These are phyloP conservation scores for Habrosyne pyritoides DNA, from an alignment of 2,888 invertebrate genomes.

Conservation along the genomic window DNA sequence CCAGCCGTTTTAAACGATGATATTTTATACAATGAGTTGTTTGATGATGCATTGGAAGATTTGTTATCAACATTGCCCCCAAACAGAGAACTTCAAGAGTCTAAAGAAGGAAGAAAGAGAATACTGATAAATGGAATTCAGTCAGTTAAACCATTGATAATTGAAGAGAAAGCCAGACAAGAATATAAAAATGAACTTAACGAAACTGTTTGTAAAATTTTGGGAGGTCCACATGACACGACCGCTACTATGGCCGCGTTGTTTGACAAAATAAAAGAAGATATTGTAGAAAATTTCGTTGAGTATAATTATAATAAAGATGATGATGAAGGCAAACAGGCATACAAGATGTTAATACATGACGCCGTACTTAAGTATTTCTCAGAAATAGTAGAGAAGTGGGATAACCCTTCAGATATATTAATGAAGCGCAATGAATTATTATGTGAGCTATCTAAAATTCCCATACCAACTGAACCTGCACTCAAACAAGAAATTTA, in stretches of 20 bases:
- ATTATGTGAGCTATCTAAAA: slow-evolving; percentile 49
- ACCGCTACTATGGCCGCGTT: slow-evolving; percentile 24
- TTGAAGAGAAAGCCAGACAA: slow-evolving; percentile 44
- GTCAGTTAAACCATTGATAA: slow-evolving; percentile 46
- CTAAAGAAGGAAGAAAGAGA: slow-evolving; percentile 38
- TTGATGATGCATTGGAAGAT: slow-evolving; percentile 53
- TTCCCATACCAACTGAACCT: slow-evolving; percentile 27
- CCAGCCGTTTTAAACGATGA: slow-evolving; percentile 49
- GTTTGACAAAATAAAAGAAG: slow-evolving; percentile 42
- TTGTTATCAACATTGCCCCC: slow-evolving; percentile 41
- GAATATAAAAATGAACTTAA: slow-evolving; percentile 54
- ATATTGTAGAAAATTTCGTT: slow-evolving; percentile 57
- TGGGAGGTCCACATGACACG: slow-evolving; percentile 36
- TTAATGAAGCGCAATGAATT: slow-evolving; percentile 51
- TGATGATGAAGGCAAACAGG: slow-evolving; percentile 41
- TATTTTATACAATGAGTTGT: slow-evolving; percentile 42
- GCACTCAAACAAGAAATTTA: slow-evolving; percentile 32
- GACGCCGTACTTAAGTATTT: slow-evolving; percentile 42
- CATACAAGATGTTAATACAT: slow-evolving; percentile 46
- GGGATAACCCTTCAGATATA: slow-evolving; percentile 26
- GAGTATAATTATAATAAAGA: slow-evolving; percentile 45
- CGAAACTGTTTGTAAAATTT: slow-evolving; percentile 39
- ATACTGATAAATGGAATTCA: slow-evolving; percentile 45
- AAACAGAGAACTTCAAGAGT: slow-evolving; percentile 34
- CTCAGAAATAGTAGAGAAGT: slow-evolving; percentile 23